Evolutionary conservation across 2,888 invertebrate species (phyloP).

Genomic region (Cerastoderma edule): DNA sequence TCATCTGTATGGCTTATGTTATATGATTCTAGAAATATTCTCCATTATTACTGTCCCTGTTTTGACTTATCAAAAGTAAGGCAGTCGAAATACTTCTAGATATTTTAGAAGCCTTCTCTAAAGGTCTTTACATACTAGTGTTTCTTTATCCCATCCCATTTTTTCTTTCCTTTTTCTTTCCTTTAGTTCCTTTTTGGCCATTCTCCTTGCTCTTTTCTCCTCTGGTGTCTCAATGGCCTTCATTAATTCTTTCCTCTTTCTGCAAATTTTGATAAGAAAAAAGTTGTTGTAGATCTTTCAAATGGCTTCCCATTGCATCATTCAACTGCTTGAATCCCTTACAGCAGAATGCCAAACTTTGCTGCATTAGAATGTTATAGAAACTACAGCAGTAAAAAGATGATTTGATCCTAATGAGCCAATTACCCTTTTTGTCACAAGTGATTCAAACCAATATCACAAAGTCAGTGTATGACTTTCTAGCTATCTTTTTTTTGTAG

Average conservation of each 20-base stretch:
- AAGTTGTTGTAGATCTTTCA: no score
- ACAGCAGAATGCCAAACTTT: background rate
- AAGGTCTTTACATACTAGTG: slow-evolving; percentile 85
- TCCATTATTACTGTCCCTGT: no score
- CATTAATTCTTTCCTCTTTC: slow-evolving; percentile 83
- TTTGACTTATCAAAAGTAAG: no score
- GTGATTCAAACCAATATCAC: no score
- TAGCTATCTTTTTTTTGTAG: no score
- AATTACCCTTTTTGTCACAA: no score
- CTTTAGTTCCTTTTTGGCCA: slow-evolving; percentile 95
- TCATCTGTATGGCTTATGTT: no score
- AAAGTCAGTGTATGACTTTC: no score
- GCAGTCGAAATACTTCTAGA: no score
- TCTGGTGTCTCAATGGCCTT: slow-evolving; percentile 98
- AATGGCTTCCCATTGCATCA: no score
- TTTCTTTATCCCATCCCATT: slow-evolving; percentile 99
- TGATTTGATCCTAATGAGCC: background rate
- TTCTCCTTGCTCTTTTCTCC: slow-evolving; percentile 93
- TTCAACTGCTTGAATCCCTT: background rate
- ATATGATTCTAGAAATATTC: no score
- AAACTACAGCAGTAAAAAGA: background rate
- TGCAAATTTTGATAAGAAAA: slow-evolving; percentile 39
- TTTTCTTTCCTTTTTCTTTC: slow-evolving; percentile 92
- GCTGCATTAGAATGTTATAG: background rate
- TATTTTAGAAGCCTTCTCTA: background rate